Conservation (phyloP, 2,797 vertebrate genomes). For the Sebastes nivosus region DNA sequence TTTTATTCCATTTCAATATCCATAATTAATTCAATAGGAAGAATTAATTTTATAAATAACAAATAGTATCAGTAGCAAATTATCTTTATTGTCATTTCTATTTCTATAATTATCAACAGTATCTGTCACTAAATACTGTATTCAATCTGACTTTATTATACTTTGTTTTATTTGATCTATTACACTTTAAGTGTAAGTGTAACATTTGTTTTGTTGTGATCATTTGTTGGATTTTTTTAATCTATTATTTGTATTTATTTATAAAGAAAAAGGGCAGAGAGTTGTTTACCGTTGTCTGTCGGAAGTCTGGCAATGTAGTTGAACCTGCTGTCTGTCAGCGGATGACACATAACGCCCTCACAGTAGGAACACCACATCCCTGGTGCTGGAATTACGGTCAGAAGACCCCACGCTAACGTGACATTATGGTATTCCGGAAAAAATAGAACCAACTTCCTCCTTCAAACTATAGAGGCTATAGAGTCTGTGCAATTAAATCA, state of each 20-base stretch:
- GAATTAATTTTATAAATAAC: neutral
- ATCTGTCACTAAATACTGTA: neutral
- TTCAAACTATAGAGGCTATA: neutral
- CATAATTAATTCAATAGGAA: too few relatives aligned
- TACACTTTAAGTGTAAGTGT: neutral
- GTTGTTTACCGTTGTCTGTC: neutral
- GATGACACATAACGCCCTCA: neutral
- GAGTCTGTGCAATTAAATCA: too few relatives aligned
- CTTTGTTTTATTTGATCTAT: neutral
- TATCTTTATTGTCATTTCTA: neutral
- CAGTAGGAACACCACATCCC: neutral
- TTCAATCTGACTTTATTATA: neutral
- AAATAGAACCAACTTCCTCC: neutral
- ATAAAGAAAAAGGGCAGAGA: neutral
- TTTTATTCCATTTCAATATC: too few relatives aligned
- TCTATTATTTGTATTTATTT: neutral
- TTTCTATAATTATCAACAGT: neutral
- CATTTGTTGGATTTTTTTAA: neutral
- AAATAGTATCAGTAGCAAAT: neutral
- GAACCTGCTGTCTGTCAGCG: neutral
- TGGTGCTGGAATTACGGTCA: rapidly evolving
- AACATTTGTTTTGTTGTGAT: neutral
- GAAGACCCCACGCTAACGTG: neutral
- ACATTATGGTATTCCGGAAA: neutral
- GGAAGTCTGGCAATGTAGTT: neutral